These are phyloP conservation scores for Eupithecia subumbrata DNA, from an alignment of 2,888 invertebrate genomes.

Conservation along the genomic window DNA sequence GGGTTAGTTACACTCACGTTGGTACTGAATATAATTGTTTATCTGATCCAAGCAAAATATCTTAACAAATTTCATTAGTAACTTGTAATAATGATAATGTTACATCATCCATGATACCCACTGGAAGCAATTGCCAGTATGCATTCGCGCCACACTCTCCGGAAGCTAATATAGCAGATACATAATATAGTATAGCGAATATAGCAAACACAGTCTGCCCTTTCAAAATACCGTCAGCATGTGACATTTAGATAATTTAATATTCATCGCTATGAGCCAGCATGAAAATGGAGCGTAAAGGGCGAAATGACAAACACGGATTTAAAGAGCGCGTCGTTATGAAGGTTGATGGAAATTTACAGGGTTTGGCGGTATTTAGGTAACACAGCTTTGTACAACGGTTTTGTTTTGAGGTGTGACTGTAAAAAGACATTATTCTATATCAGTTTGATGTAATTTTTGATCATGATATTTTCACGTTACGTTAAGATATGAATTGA, in stretches of 20 bases:
- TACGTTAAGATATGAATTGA: neutral
- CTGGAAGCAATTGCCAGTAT: constrained; percentile 32
- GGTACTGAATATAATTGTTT: neutral
- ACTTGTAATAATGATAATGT: neutral
- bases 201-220: constrained; percentile 49
- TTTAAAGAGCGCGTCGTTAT: constrained; percentile 27
- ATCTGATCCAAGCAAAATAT: neutral
- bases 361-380: constrained; percentile 10
- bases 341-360: constrained; percentile 20
- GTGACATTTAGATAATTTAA: constrained; percentile 61
- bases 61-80: neutral
- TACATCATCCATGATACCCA: constrained; percentile 6
- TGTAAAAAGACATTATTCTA: too few species aligned
- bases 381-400: neutral
- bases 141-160: constrained; percentile 46
- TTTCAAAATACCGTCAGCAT: constrained; percentile 58
- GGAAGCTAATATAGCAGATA: constrained; percentile 47
- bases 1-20: neutral
- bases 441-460: neutral
- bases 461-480: neutral
- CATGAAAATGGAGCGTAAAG: constrained; percentile 53
- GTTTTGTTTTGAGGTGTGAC: neutral
- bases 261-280: constrained; percentile 53
- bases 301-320: constrained; percentile 41
- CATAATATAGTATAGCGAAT: neutral